These are phyloP conservation scores for Drosophila nannoptera DNA, from an alignment of 1,140 invertebrate species.

Conservation along the genomic window DNA sequence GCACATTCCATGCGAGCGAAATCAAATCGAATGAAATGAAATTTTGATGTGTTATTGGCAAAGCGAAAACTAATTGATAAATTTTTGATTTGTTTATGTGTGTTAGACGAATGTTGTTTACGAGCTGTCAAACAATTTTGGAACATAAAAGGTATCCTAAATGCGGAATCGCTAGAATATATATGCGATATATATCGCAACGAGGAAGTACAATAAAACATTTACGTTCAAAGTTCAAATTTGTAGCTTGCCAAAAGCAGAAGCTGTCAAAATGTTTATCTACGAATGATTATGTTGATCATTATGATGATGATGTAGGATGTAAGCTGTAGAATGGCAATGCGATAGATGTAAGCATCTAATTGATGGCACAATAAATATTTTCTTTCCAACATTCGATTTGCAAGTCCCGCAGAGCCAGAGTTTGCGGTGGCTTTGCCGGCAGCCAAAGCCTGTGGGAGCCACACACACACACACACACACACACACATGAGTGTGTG, in stretches of 20 bases:
- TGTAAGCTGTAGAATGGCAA: not conserved
- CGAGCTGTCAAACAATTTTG: slow-evolving; percentile 28
- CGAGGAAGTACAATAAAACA: slow-evolving; percentile 22
- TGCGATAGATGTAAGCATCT: not conserved
- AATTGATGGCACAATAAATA: not conserved
- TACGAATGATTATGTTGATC: not conserved
- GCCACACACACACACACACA: slow-evolving; percentile 14
- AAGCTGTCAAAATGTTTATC: slow-evolving; percentile 2
- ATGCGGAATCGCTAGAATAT: not conserved
- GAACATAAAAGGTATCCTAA: slow-evolving; percentile 24
- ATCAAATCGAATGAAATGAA: slow-evolving; percentile 5
- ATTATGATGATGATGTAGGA: not conserved
- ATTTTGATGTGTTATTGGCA: slow-evolving; percentile 42
- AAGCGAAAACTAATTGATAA: slow-evolving; percentile 40
- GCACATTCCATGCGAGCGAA: slow-evolving; percentile 1
- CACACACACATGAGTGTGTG: slow-evolving; percentile 16
- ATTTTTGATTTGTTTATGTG: slow-evolving; percentile 46
- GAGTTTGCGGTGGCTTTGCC: no score
- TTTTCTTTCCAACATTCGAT: not conserved
- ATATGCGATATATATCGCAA: slow-evolving; percentile 6
- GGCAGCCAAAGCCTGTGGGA: slow-evolving; percentile 1
- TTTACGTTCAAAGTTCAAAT: slow-evolving; percentile 27
- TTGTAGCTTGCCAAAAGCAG: slow-evolving; percentile 15
- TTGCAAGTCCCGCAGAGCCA: no score
- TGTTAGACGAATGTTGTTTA: slow-evolving; percentile 30